These are phyloP conservation scores for Crioceris asparagi DNA, from an alignment of 2,888 invertebrate genomes.

Conservation along the genomic window DNA sequence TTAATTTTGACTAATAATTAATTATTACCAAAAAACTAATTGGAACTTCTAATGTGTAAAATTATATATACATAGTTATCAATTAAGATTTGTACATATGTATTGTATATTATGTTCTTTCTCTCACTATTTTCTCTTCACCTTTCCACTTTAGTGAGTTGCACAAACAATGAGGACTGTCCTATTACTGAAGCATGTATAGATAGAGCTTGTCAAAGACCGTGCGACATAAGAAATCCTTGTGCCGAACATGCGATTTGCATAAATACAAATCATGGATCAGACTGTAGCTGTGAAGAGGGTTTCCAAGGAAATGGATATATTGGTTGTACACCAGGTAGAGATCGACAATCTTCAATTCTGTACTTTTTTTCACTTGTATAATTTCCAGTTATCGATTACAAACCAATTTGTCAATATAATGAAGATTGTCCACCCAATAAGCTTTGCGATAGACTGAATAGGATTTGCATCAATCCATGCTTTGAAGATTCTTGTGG, in stretches of 20 bases:
- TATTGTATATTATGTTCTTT: no score
- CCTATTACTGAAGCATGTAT: conserved; percentile 78
- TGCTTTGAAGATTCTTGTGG: conserved; percentile 72
- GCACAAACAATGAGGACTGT: conserved; percentile 79
- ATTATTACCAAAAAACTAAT: background rate
- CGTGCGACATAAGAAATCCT: conserved; percentile 76
- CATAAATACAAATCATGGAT: conserved; percentile 77
- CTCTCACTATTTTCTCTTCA: conserved; percentile 26
- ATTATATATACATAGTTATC: no score
- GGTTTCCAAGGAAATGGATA: conserved; percentile 82
- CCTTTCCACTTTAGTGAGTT: conserved; percentile 58
- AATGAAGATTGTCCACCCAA: conserved; percentile 86
- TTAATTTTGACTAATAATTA: background rate
- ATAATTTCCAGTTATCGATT: conserved; percentile 22
- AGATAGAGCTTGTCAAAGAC: conserved; percentile 73
- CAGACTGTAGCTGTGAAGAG: conserved; percentile 76
- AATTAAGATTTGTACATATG: conserved; percentile 1
- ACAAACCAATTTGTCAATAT: conserved; percentile 67
- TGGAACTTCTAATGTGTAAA: background rate
- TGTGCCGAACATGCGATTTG: conserved; percentile 77
- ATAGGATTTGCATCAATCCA: conserved; percentile 73
- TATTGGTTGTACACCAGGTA: conserved; percentile 71
- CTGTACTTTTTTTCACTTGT: background rate
- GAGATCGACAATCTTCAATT: conserved; percentile 12
- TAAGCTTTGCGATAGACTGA: conserved; percentile 72